Conservation (phyloP, 2,888 invertebrate genomes). For the Listrodromus nycthemerus region DNA sequence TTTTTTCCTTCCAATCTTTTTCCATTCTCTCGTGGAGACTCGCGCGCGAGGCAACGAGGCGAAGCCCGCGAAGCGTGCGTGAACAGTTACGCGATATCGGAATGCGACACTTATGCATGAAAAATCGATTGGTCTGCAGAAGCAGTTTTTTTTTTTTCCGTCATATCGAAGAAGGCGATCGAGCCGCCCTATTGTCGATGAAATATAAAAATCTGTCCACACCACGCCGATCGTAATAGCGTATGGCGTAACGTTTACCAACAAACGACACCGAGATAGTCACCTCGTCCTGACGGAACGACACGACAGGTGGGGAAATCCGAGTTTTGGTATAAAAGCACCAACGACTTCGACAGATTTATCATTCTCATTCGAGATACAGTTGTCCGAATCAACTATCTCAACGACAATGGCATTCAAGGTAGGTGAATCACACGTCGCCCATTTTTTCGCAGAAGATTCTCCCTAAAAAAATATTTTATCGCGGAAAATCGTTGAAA, state of each 20-base stretch:
- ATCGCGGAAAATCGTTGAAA: too few relatives aligned
- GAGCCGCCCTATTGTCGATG: conserved; percentile 41
- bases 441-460: background rate
- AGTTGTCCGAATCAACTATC: conserved; percentile 55
- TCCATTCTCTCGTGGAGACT: conserved; percentile 1
- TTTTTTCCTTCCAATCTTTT: background rate
- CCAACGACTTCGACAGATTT: conserved; percentile 66
- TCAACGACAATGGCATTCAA: conserved; percentile 72
- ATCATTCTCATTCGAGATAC: conserved; percentile 75
- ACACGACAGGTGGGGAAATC: background rate
- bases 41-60: conserved; percentile 27
- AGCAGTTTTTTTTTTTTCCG: conserved; percentile 28
- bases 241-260: conserved; percentile 48
- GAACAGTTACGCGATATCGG: conserved; percentile 54
- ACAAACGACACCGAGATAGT: conserved; percentile 1
- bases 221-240: conserved; percentile 16
- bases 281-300: conserved; percentile 1
- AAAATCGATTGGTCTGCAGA: conserved; percentile 61
- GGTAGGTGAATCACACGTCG: conserved; percentile 71
- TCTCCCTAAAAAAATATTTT: too few relatives aligned
- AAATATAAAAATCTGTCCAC: background rate
- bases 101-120: conserved; percentile 64
- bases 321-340: conserved; percentile 76
- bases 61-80: conserved; percentile 45
- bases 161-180: background rate